Evolutionary conservation across 2,888 invertebrate species (phyloP).

Genomic region (Isotomurus palustris): DNA sequence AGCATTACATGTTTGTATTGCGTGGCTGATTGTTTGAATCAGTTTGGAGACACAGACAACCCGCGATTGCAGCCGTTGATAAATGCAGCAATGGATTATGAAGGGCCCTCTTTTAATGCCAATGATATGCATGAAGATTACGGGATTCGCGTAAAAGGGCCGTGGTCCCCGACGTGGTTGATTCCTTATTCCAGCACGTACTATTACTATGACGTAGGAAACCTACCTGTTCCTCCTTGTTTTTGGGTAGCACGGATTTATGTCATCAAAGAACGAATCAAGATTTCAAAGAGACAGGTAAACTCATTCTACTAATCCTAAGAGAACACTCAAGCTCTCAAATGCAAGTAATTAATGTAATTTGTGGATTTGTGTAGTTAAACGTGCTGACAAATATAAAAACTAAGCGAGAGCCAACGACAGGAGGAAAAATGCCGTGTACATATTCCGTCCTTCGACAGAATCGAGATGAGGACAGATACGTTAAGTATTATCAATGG

Average conservation of each 20-base stretch:
- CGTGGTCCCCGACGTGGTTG: slow-evolving; percentile 19
- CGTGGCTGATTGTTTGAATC: neutral
- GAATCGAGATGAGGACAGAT: neutral
- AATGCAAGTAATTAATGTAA: neutral
- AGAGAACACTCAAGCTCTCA: neutral
- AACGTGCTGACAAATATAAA: slow-evolving; percentile 5
- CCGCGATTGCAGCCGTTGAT: slow-evolving; percentile 3
- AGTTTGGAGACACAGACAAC: slow-evolving; percentile 11
- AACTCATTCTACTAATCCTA: neutral
- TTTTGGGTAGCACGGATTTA: slow-evolving; percentile 13
- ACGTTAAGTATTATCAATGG: neutral
- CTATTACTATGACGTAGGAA: slow-evolving; percentile 19
- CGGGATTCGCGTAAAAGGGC: neutral
- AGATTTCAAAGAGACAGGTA: slow-evolving; percentile 13
- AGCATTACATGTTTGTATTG: neutral
- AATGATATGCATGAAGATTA: neutral
- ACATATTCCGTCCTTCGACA: slow-evolving; percentile 7
- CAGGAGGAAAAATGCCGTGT: neutral
- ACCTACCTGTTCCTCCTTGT: slow-evolving; percentile 22
- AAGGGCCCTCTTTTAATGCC: neutral
- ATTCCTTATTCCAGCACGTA: slow-evolving; percentile 9
- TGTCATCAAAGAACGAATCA: slow-evolving; percentile 11
- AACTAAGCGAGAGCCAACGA: slow-evolving; percentile 7
- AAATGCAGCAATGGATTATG: slow-evolving; percentile 9
- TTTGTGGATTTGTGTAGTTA: neutral